Percentiles rank a stretch among this genome's conserved stretches.
Conservation (phyloP, 1,140 invertebrate genomes). For the Pararge aegeria region DNA sequence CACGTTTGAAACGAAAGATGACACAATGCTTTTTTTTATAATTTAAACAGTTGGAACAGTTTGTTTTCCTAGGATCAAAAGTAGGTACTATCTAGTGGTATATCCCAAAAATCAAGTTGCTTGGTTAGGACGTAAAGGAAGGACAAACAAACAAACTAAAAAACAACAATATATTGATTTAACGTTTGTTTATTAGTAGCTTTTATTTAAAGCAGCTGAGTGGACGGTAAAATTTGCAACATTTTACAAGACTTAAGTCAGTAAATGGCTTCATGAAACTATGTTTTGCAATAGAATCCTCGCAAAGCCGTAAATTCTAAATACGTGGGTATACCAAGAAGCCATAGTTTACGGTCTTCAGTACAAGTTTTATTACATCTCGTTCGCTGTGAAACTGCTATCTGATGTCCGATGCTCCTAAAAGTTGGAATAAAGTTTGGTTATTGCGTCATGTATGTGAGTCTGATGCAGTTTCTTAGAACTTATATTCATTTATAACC, state of each 20-base stretch:
- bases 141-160: too few relatives aligned
- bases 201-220: background rate
- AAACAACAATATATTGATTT: too few relatives aligned
- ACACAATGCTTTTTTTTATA: too few relatives aligned
- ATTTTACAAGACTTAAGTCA: background rate
- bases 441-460: background rate
- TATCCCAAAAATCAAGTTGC: too few relatives aligned
- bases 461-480: background rate
- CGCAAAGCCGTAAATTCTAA: conserved; percentile 4
- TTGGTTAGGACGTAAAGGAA: too few relatives aligned
- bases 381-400: background rate
- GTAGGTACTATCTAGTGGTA: too few relatives aligned
- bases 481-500: background rate
- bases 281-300: background rate
- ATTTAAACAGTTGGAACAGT: too few relatives aligned
- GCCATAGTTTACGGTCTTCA: conserved; percentile 10
- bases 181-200: too few relatives aligned
- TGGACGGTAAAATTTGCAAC: background rate
- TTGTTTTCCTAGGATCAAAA: too few relatives aligned
- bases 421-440: conserved; percentile 1
- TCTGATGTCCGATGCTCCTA: background rate
- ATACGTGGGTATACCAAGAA: background rate
- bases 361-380: conserved; percentile 15
- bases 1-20: too few relatives aligned
- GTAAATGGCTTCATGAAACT: background rate